A percentile compares a stretch with the other conserved stretches of the same genome.
phyloP scores from a whole-genome alignment of 2,888 invertebrate species.

The Netelia virgata region DNA sequence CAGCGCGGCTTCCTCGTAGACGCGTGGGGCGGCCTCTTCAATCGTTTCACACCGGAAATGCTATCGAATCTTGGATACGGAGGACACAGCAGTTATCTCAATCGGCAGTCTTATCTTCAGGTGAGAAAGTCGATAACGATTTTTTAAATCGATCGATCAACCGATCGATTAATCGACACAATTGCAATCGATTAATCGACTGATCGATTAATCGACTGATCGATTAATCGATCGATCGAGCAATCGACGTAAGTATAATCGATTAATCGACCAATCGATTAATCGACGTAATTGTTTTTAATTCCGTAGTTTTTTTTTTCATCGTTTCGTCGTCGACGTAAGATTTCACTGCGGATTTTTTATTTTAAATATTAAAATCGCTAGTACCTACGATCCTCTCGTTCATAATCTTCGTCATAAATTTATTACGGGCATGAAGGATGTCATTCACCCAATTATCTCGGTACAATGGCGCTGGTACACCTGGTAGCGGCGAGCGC shows the following conservation, averaged over 20 bases:
- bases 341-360: no score
- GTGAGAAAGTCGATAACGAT: constrained; percentile 81
- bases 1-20: constrained; percentile 80
- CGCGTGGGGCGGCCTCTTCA: constrained; percentile 94
- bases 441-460: constrained; percentile 64
- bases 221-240: constrained; percentile 7
- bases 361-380: neutral
- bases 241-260: neutral
- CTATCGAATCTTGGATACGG: constrained; percentile 92
- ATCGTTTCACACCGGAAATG: constrained; percentile 95
- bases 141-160: neutral
- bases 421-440: constrained; percentile 6
- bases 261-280: no score
- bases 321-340: no score
- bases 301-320: no score
- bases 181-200: no score
- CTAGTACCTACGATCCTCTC: neutral
- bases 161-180: neutral
- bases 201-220: neutral
- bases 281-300: no score
- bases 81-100: constrained; percentile 86
- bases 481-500: constrained; percentile 20
- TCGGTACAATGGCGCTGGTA: constrained; percentile 23
- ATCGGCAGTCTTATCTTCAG: constrained; percentile 85
- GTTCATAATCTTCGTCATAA: constrained; percentile 9